Evolutionary conservation across 2,113 vertebrate genomes (phyloP).

Genomic region (Meles meles): DNA sequence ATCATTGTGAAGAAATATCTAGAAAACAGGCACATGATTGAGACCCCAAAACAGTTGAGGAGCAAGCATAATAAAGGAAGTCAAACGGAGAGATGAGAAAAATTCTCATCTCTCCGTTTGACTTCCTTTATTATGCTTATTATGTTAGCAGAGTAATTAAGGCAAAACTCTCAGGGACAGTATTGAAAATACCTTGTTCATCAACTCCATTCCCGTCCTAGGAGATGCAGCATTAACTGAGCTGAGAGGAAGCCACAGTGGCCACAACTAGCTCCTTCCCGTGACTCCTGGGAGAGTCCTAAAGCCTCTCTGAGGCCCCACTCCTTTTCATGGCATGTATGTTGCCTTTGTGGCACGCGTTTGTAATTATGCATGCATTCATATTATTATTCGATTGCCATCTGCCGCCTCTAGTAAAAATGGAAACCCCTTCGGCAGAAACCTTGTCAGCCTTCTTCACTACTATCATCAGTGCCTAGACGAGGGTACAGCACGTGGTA

Average conservation of each 20-base stretch:
- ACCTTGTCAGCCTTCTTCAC: not conserved
- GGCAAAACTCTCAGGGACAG: not conserved
- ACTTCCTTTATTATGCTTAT: not conserved
- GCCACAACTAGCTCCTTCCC: not conserved
- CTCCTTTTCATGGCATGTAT: not conserved
- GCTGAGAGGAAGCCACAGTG: not conserved
- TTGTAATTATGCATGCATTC: not conserved
- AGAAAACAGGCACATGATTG: not conserved
- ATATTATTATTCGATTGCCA: not conserved
- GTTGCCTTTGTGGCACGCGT: not conserved
- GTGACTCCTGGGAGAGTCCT: not conserved
- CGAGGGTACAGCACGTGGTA: not conserved
- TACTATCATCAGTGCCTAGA: not conserved
- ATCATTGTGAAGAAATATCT: not conserved
- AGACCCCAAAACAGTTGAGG: not conserved
- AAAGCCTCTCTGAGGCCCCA: not conserved
- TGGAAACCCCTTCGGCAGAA: not conserved
- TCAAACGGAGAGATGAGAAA: not conserved
- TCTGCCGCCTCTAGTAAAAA: not conserved
- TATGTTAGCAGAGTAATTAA: not conserved
- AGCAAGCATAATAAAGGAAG: not conserved
- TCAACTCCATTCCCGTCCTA: not conserved
- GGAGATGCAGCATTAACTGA: not conserved
- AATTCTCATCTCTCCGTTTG: not conserved
- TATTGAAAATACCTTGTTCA: not conserved